Percentiles rank a stretch among this genome's conserved stretches.
Evolutionary conservation across 2,888 invertebrate genomes (phyloP).

Genomic region (Agelastica alni): DNA sequence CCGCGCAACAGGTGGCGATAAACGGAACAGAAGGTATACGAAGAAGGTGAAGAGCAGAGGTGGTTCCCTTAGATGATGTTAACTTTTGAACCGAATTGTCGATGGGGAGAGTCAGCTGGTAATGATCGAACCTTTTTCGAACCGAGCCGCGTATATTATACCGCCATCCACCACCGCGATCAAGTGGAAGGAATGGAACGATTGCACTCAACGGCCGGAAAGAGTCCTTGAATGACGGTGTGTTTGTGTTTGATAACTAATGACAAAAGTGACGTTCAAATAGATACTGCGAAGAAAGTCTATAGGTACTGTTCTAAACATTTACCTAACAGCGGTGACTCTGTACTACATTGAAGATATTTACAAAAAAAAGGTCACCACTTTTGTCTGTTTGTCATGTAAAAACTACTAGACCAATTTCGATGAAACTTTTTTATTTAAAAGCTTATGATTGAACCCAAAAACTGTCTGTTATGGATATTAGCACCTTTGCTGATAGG

Average conservation of each 20-base stretch:
- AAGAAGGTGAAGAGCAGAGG: constrained; percentile 25
- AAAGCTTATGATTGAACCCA: too few relatives aligned
- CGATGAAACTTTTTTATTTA: too few relatives aligned
- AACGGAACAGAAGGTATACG: constrained; percentile 52
- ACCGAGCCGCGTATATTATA: too few relatives aligned
- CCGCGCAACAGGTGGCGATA: constrained; percentile 50
- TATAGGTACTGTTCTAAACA: too few relatives aligned
- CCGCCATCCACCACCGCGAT: background rate
- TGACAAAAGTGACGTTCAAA: background rate
- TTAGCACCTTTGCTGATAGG: too few relatives aligned
- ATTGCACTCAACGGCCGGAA: background rate
- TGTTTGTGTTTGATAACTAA: background rate
- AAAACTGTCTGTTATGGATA: too few relatives aligned
- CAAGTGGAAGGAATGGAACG: background rate
- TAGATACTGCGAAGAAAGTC: background rate
- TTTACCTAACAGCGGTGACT: too few relatives aligned
- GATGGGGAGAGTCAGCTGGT: constrained; percentile 12
- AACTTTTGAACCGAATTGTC: constrained; percentile 8
- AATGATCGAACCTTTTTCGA: constrained; percentile 1
- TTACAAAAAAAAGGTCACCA: too few relatives aligned
- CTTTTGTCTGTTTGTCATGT: too few relatives aligned
- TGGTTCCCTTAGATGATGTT: constrained; percentile 10
- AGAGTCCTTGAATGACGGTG: background rate
- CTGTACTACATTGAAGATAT: too few relatives aligned
- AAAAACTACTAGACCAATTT: too few relatives aligned